Base-by-base conservation (phyloP, 2,797 vertebrate species). In the Hyperoplus immaculatus region DNA sequence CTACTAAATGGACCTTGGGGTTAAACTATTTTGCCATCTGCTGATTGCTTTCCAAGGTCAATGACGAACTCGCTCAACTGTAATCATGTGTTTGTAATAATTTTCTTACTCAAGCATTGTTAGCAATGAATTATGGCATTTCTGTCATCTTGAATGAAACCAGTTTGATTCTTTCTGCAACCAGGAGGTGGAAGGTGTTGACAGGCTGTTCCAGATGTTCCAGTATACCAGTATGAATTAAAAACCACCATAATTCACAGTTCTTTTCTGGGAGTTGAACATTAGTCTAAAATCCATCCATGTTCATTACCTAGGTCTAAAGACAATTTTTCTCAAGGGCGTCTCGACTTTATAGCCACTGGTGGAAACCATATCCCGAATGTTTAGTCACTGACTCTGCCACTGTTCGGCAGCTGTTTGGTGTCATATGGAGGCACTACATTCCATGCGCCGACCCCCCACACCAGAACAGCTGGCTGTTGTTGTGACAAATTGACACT, bases 391-490 rank as follows among this genome's bases (percentile, higher is more conserved):
- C 46, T 56, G 16, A 29, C 58, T 58, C 55, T 70, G 39, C 36
- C 51, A 29, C 62, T 58, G 11, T 72, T 64, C 67, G 71, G 72
- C 88, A 89, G 79, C 84, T 88, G 81, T 70, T 63, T 75, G 49
- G 29, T 83, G 82, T 88, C 88, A 84, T 50, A 59, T 50, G 64
- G 65, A 78, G 56, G 69, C 72, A 53, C 38, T 56, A 68, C 75
- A 77, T 73, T 64, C 69, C 56, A 21, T 57, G 70, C 42, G 42
- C 61, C 85, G 86, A 85, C 81, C 75, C 49, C 43, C 71, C 42
- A 72, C 71, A 69, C 72, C 69, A 43, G 49, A 85, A 84, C 87
- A 90, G 72, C 87, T 89, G 89, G 81, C 58, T 84, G 76, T 63
- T 76, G 72, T 82, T 75, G 45, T 62, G 77, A 73, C 69, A 85